phyloP scores from a whole-genome alignment of 2,113 vertebrate species.

The Megalops atlanticus region DNA sequence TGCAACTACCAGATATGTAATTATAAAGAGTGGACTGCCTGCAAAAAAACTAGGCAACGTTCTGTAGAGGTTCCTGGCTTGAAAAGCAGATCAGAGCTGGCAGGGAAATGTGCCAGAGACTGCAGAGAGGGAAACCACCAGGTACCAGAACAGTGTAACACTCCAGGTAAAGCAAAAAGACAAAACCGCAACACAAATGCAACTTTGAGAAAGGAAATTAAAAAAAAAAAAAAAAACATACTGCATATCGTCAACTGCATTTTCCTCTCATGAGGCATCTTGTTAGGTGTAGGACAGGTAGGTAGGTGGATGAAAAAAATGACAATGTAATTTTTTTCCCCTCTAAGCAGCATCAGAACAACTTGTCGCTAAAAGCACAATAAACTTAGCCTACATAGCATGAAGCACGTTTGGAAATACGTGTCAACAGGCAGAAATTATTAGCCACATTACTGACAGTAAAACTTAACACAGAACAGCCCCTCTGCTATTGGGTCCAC shows the following conservation, averaged over 20 bases:
- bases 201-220: no score
- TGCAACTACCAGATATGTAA: not conserved
- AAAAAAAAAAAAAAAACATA: constrained; percentile 45
- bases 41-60: constrained; percentile 26
- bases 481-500: constrained; percentile 28
- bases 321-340: constrained; percentile 35
- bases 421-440: not conserved
- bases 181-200: no score
- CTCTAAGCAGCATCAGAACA: constrained; percentile 22
- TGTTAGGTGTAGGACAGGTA: no score
- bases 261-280: no score
- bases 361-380: constrained; percentile 17
- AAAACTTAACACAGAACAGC: constrained; percentile 30
- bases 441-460: not conserved
- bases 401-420: not conserved
- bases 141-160: constrained; percentile 51
- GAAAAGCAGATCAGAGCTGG: not conserved
- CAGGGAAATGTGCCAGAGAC: not conserved
- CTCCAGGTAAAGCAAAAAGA: no score
- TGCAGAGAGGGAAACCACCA: constrained; percentile 21
- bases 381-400: constrained; percentile 18
- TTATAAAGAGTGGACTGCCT: not conserved
- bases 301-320: no score
- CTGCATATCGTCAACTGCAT: constrained; percentile 51
- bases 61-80: constrained; percentile 39